A percentile compares a stretch with the other conserved stretches of the same genome.
phyloP scores from a whole-genome alignment of 2,113 vertebrate genomes.

The Pachypanchax playfairii region DNA sequence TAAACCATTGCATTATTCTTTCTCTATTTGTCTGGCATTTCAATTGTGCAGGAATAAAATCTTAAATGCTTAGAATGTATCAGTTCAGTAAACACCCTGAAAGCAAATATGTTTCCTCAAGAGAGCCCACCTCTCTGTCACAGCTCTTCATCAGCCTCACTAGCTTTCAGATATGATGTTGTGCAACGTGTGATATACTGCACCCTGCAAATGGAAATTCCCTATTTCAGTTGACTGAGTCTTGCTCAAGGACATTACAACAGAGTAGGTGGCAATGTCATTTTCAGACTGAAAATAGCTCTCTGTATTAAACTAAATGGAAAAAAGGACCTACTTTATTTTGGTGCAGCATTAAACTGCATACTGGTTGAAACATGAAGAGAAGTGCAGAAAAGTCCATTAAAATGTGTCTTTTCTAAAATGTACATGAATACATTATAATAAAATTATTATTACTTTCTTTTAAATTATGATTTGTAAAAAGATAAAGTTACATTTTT shows the following conservation, averaged over 20 bases:
- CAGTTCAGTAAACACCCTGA: constrained; percentile 19
- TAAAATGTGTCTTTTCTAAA: too few species aligned
- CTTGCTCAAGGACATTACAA: constrained; percentile 31
- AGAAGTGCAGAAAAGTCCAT: too few species aligned
- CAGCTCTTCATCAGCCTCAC: constrained; percentile 44
- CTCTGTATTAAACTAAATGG: not conserved
- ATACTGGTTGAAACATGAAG: not conserved
- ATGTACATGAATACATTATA: too few species aligned
- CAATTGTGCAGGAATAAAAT: constrained; percentile 9
- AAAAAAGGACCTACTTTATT: not conserved
- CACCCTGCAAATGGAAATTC: constrained; percentile 39
- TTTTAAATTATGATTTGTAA: too few species aligned
- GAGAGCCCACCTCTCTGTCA: constrained; percentile 20
- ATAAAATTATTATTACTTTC: too few species aligned
- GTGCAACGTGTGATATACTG: constrained; percentile 28
- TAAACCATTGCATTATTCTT: not conserved
- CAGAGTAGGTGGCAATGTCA: constrained; percentile 13
- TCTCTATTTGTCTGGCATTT: constrained; percentile 3
- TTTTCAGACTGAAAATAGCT: constrained; percentile 23
- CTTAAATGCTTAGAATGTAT: not conserved
- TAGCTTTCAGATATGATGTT: constrained; percentile 42
- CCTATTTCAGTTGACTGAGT: constrained; percentile 20
- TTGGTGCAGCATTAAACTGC: not conserved
- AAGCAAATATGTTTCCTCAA: constrained; percentile 42
- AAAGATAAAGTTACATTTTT: too few species aligned